Conservation (phyloP, 2,113 vertebrate species). For the Capricornis sumatraensis region DNA sequence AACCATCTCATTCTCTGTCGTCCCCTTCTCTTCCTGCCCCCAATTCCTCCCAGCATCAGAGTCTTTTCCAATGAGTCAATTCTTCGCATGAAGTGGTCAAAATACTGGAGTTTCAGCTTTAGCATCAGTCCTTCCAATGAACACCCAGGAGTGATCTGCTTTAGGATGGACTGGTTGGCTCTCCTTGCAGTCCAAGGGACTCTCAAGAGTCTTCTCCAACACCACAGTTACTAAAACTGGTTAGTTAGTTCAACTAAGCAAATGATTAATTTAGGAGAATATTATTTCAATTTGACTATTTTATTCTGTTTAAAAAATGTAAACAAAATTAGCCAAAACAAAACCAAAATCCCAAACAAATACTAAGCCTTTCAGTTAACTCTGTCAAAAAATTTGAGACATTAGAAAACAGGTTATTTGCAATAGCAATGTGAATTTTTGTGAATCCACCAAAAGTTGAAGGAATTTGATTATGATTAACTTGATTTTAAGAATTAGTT, state of each 20-base stretch:
- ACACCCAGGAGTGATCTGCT: too few relatives aligned
- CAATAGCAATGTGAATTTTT: not conserved
- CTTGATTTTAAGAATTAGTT: not conserved
- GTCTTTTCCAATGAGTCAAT: too few relatives aligned
- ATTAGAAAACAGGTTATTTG: not conserved
- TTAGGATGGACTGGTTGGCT: too few relatives aligned
- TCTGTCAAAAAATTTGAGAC: not conserved
- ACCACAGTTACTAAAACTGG: not conserved
- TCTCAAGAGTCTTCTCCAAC: too few relatives aligned
- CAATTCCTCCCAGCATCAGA: too few relatives aligned
- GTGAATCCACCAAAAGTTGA: not conserved
- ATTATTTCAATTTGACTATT: not conserved
- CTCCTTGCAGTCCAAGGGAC: too few relatives aligned
- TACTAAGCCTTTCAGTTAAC: not conserved
- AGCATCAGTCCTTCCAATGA: too few relatives aligned
- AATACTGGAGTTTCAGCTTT: too few relatives aligned
- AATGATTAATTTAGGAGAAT: not conserved
- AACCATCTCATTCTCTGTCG: fast-evolving
- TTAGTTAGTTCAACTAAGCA: not conserved
- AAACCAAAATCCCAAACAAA: not conserved
- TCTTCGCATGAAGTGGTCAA: too few relatives aligned
- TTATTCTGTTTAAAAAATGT: not conserved
- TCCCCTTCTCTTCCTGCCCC: too few relatives aligned
- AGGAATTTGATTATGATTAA: not conserved
- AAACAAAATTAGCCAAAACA: not conserved